phyloP scores from a whole-genome alignment of 2,888 invertebrate genomes.

The Malthinus seriepunctatus region DNA sequence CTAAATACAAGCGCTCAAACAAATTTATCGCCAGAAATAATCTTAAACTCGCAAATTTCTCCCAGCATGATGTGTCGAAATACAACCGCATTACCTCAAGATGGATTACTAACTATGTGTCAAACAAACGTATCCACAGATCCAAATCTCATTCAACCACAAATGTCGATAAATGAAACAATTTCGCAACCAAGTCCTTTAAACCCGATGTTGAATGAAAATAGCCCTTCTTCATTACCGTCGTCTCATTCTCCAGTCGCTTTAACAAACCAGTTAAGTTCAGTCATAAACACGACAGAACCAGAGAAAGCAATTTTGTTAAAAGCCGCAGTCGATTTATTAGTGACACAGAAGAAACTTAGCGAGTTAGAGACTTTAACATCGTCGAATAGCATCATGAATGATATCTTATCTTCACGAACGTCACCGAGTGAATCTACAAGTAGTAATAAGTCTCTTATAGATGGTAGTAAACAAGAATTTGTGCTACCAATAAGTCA shows the following conservation, averaged over 20 bases:
- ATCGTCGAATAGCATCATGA: conserved; percentile 49
- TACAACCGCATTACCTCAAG: conserved; percentile 37
- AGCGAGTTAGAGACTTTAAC: conserved; percentile 48
- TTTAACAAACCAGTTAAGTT: conserved; percentile 37
- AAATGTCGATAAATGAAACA: conserved; percentile 15
- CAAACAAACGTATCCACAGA: conserved; percentile 42
- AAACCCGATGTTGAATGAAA: conserved; percentile 7
- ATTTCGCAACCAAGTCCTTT: conserved; percentile 13
- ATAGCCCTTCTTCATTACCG: conserved; percentile 25
- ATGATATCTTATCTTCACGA: conserved; percentile 37
- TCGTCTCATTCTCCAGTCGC: conserved; percentile 33
- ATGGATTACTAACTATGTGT: conserved; percentile 40
- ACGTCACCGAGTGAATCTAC: conserved; percentile 43
- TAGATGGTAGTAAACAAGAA: conserved; percentile 55
- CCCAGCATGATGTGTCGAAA: conserved; percentile 62
- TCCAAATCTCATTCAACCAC: conserved; percentile 32
- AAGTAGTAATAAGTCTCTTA: conserved; percentile 59
- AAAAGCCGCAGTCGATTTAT: conserved; percentile 72
- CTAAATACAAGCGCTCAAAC: conserved; percentile 47
- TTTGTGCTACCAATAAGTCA: conserved; percentile 58
- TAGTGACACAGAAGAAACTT: conserved; percentile 67
- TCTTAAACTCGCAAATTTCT: conserved; percentile 64
- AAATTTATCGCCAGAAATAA: conserved; percentile 61
- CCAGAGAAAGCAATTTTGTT: conserved; percentile 76
- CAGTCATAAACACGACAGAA: conserved; percentile 61